Conservation (phyloP, 53 echinoderm and acorn worm genomes). For the Paracentrotus lividus region DNA sequence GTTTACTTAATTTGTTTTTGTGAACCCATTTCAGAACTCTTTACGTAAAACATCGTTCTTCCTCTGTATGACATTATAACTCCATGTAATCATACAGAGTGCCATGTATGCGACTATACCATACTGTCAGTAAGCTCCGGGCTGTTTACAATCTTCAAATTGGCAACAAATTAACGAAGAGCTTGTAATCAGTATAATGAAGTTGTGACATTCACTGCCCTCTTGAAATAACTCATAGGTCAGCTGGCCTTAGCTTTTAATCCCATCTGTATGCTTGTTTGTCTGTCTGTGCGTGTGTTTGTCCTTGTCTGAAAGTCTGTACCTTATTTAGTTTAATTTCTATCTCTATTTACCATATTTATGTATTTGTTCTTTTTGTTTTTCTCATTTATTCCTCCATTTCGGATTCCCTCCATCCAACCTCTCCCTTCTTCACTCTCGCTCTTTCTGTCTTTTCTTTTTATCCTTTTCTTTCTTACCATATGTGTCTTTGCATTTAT, state of each 20-base stretch:
- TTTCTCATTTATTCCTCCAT: not conserved
- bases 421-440: too few species aligned
- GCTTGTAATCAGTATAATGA: constrained; percentile 40
- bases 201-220: constrained; percentile 51
- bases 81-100: not conserved
- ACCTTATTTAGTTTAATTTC: too few species aligned
- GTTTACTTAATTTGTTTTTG: not conserved
- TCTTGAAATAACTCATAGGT: constrained; percentile 48
- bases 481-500: too few species aligned
- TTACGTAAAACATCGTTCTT: not conserved
- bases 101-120: not conserved
- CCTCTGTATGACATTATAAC: not conserved
- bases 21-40: not conserved
- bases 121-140: not conserved
- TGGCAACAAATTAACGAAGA: constrained; percentile 45
- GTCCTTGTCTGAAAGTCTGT: too few species aligned
- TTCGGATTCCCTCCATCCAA: too few species aligned
- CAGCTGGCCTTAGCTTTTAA: not conserved
- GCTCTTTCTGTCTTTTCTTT: not conserved
- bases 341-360: too few species aligned
- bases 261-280: not conserved
- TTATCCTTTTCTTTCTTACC: too few species aligned
- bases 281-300: too few species aligned
- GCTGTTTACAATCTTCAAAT: not conserved
- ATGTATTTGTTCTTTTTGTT: too few species aligned